phyloP scores from a whole-genome alignment of 2,797 vertebrate genomes.

The Tachyglossus aculeatus region DNA sequence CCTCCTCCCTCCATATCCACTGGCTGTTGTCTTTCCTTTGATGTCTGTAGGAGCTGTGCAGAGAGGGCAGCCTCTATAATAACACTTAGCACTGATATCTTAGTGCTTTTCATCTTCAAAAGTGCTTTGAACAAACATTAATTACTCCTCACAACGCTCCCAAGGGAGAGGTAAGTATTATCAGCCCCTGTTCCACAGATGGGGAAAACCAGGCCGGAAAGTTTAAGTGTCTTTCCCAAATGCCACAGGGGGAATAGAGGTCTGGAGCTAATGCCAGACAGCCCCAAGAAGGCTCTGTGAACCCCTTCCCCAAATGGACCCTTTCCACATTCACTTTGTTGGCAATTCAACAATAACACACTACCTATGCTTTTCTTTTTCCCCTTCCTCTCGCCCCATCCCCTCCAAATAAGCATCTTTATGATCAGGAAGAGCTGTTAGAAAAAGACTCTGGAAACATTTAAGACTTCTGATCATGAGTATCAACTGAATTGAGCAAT shows the following conservation, averaged over 20 bases:
- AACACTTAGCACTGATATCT: slow-evolving; percentile 32
- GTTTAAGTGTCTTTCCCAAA: slow-evolving; percentile 60
- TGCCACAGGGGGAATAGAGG: slow-evolving; percentile 48
- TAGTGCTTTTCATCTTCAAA: slow-evolving; percentile 58
- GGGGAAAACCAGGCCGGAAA: slow-evolving; percentile 34
- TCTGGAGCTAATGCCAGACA: slow-evolving; percentile 23
- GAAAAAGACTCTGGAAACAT: slow-evolving; percentile 64
- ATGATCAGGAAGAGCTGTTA: slow-evolving; percentile 56
- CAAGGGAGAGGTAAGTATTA: neutral
- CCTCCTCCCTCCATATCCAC: neutral
- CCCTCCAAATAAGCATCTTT: slow-evolving; percentile 49
- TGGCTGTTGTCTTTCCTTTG: too few species aligned
- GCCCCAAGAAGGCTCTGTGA: slow-evolving; percentile 29
- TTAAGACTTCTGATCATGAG: slow-evolving; percentile 76
- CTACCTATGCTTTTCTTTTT: slow-evolving; percentile 53
- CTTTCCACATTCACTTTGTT: slow-evolving; percentile 54
- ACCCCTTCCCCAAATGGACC: slow-evolving; percentile 49
- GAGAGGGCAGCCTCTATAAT: neutral
- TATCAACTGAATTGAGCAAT: slow-evolving; percentile 69
- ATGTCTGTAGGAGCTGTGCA: slow-evolving; percentile 6
- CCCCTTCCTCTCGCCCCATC: slow-evolving; percentile 47
- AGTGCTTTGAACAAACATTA: slow-evolving; percentile 59
- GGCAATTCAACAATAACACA: slow-evolving; percentile 68
- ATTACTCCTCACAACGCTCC: slow-evolving; percentile 35
- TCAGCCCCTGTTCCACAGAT: slow-evolving; percentile 41